Percentiles rank a stretch among this genome's conserved stretches.
Evolutionary conservation across 1,140 invertebrate species (phyloP).

Genomic region (Saccostrea echinata): DNA sequence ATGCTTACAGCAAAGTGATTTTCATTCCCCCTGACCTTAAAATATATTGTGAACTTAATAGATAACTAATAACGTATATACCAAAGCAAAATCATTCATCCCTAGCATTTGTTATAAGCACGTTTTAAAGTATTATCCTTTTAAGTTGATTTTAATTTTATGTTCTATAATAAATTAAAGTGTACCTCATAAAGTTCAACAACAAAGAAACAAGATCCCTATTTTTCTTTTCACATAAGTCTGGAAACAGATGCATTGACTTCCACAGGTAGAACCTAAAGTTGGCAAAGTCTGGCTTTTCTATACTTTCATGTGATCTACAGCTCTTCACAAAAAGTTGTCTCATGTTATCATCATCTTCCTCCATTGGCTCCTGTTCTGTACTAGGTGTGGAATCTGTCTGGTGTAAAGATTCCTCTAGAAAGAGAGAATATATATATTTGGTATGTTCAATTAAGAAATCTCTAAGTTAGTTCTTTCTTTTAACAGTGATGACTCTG

Average conservation of each 20-base stretch:
- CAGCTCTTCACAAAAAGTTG: conserved; percentile 12
- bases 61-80: too few species aligned
- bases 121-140: too few species aligned
- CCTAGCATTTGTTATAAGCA: too few species aligned
- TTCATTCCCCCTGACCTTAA: too few species aligned
- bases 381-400: not conserved
- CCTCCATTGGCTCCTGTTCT: conserved; percentile 7
- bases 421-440: not conserved
- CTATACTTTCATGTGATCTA: conserved; percentile 18
- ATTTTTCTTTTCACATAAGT: conserved; percentile 89
- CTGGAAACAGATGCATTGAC: conserved; percentile 86
- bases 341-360: not conserved
- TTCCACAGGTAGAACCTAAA: conserved; percentile 90
- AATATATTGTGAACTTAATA: too few species aligned
- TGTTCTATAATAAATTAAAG: too few species aligned
- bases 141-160: too few species aligned
- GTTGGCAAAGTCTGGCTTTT: conserved; percentile 81
- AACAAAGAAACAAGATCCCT: conserved; percentile 89
- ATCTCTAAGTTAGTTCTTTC: too few species aligned
- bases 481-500: too few species aligned
- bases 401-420: not conserved
- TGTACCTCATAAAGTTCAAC: conserved; percentile 87
- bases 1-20: too few species aligned
- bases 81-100: too few species aligned
- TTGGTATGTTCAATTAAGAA: too few species aligned